phyloP scores from a whole-genome alignment of 2,113 vertebrate genomes.

The Potamarius usumacintae region DNA sequence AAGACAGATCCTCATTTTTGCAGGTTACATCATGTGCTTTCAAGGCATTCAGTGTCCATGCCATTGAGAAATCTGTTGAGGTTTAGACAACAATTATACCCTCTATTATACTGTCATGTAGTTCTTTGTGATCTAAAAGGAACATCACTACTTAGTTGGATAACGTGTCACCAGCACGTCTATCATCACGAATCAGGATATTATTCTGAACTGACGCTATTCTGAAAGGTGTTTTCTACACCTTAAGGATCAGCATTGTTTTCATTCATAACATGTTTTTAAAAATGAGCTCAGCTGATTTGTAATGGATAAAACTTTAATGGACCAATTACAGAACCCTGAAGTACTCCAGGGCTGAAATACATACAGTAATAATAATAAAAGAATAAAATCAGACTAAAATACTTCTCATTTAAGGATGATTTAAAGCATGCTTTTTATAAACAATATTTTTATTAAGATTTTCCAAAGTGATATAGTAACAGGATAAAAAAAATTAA shows the following conservation, averaged over 20 bases:
- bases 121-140: neutral
- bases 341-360: neutral
- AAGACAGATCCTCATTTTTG: conserved; percentile 7
- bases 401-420: neutral
- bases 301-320: neutral
- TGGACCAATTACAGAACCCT: neutral
- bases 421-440: neutral
- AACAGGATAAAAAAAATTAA: no score
- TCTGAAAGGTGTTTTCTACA: neutral
- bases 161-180: neutral
- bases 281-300: neutral
- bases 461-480: no score
- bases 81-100: neutral
- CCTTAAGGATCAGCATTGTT: neutral
- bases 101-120: neutral
- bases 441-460: no score
- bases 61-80: neutral
- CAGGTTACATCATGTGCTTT: neutral
- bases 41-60: neutral
- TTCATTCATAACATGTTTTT: neutral
- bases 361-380: neutral
- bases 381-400: neutral
- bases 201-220: neutral
- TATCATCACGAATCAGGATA: neutral
- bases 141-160: neutral